Base-by-base conservation (phyloP, 2,113 vertebrate species). In the Hyperopisus bebe region DNA sequence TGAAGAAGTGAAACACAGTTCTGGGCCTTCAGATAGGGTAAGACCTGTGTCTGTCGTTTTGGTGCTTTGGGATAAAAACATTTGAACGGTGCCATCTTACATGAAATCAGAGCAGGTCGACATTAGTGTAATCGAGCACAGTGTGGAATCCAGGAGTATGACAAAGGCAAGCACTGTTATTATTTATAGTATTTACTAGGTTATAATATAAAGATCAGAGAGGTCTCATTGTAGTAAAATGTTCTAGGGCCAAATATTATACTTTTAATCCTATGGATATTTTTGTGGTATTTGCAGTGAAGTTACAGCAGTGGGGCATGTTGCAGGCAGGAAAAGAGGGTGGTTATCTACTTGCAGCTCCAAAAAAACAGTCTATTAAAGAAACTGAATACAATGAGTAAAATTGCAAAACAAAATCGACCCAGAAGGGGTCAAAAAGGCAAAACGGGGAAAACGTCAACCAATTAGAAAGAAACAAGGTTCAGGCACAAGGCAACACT, bases 11-110 rank as follows among this genome's bases (percentile, higher is more conserved):
- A 90, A 89, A 0, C 95, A 90, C 11, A 93, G 92, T 48, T 24
- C 89, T 0, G 91, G 93, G 4, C 92, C 96, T n/a, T 96, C 97
- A 0, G 90, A 89, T 17, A 95, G 96, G 96, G 98, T 99, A 92
- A 96, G 96, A 50, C 77, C 46, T 39, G 48, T 89, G 39, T 44
- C 8, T 42, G 35, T 88, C 17, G 85, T n/a, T 85, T 31, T 80
- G 9, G 17, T 47, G 80, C 87, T 89, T 91, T 84, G 86, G 86
- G 66, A 42, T 31, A 39, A 88, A 50, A 35, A n/a, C 48, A 94
- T 93, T 92, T 93, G 89, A 88, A 91, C 91, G 92, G 93, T 94
- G 92, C 94, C 92, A 93, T 94, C 92, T 92, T 84, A 21, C 88
- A 90, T 50, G 47, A 93, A 82, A 89, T 66, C 47, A 47, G 90